phyloP scores from a whole-genome alignment of 2,797 vertebrate genomes.

The Hemibagrus guttatus region DNA sequence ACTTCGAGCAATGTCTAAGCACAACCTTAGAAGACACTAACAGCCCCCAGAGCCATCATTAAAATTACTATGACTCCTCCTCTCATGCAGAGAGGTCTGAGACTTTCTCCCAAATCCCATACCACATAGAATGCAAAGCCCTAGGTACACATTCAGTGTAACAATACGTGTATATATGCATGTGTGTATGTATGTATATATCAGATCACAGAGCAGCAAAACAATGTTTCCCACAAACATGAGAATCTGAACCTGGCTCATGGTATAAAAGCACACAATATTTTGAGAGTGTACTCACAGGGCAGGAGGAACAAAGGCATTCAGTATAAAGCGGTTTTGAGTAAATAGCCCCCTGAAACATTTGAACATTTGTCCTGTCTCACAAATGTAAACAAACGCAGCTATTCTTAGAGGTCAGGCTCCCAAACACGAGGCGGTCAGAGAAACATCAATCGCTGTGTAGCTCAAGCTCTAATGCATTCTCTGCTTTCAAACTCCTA shows the following conservation, averaged over 20 bases:
- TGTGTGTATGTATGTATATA: neutral
- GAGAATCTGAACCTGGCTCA: slow-evolving; percentile 14
- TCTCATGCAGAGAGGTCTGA: slow-evolving; percentile 24
- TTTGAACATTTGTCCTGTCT: slow-evolving; percentile 41
- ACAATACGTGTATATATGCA: neutral
- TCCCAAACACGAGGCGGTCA: slow-evolving; percentile 38
- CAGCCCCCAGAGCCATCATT: slow-evolving; percentile 50
- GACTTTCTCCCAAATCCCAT: slow-evolving; percentile 33
- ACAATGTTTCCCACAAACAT: slow-evolving; percentile 23
- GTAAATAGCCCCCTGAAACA: slow-evolving; percentile 44
- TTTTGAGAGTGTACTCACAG: slow-evolving; percentile 26
- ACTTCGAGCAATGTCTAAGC: slow-evolving; percentile 15
- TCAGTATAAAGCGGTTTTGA: slow-evolving; percentile 40
- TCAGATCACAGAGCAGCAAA: neutral
- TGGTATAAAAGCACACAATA: slow-evolving; percentile 23
- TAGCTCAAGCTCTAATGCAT: slow-evolving; percentile 41
- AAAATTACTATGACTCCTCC: slow-evolving; percentile 36
- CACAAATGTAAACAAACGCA: slow-evolving; percentile 45
- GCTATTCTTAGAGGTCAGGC: slow-evolving; percentile 52
- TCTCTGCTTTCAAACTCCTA: slow-evolving; percentile 44
- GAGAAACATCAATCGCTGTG: slow-evolving; percentile 52
- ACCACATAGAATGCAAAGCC: slow-evolving; percentile 33
- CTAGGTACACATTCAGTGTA: slow-evolving; percentile 11
- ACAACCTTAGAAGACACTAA: slow-evolving; percentile 31
- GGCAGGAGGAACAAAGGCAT: slow-evolving; percentile 44